phyloP scores from a whole-genome alignment of 1,140 invertebrate species.

The Oedothorax gibbosus region DNA sequence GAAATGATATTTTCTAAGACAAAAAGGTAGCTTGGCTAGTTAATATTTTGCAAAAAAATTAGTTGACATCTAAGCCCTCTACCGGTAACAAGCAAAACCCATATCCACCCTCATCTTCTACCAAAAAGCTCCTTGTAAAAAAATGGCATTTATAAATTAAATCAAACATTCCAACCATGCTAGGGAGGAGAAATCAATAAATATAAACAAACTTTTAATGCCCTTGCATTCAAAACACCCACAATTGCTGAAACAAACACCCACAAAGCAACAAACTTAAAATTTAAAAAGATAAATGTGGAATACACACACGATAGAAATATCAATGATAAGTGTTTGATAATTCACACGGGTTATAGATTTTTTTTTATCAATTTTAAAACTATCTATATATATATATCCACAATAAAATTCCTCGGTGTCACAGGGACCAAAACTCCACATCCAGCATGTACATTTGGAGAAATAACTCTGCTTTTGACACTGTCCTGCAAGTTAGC shows the following conservation, averaged over 20 bases:
- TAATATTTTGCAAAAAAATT: no score
- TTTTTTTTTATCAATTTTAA: no score
- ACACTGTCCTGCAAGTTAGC: conserved; percentile 22
- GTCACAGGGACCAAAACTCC: conserved; percentile 22
- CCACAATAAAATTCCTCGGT: conserved; percentile 5
- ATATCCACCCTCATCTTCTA: neutral
- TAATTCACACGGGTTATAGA: no score
- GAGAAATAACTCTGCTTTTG: neutral
- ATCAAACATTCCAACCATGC: conserved; percentile 19
- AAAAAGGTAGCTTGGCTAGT: no score
- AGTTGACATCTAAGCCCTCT: no score
- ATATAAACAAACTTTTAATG: conserved; percentile 35
- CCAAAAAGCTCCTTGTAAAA: neutral
- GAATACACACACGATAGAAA: conserved; percentile 13
- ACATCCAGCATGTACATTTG: conserved; percentile 50
- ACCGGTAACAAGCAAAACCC: neutral
- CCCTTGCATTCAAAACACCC: conserved; percentile 42
- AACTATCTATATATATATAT: neutral
- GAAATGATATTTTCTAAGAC: no score
- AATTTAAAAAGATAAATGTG: conserved; percentile 15
- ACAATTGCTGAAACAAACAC: conserved; percentile 45
- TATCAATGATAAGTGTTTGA: no score
- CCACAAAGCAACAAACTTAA: conserved; percentile 10
- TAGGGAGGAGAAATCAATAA: conserved; percentile 50
- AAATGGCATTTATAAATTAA: conserved; percentile 52